These are phyloP conservation scores for Prionace glauca DNA, from an alignment of 2,797 vertebrate genomes.

Conservation along the genomic window DNA sequence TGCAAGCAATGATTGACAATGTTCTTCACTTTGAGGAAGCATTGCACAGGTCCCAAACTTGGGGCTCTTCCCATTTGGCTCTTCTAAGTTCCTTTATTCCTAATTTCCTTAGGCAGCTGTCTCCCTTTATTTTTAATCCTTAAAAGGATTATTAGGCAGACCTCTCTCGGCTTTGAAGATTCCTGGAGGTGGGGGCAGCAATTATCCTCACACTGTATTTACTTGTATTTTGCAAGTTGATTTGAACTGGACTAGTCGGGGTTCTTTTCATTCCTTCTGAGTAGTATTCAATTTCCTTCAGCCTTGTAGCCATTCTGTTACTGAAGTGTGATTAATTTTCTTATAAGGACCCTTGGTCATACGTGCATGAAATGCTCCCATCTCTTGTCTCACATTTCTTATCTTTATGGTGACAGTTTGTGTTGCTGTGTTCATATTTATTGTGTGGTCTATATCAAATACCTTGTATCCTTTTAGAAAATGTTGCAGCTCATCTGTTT, in stretches of 20 bases:
- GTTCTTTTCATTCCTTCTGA: background rate
- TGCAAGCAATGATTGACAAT: too few relatives aligned
- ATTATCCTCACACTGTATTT: background rate
- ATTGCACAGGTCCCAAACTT: background rate
- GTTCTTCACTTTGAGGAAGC: background rate
- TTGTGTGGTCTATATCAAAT: background rate
- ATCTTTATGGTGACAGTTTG: slow-evolving; percentile 62
- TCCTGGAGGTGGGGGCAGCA: background rate
- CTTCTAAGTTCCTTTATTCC: background rate
- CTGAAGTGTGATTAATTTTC: slow-evolving; percentile 1
- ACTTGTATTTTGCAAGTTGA: background rate
- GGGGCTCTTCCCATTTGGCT: background rate
- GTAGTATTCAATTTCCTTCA: background rate
- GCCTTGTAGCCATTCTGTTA: background rate
- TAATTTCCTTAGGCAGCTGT: background rate
- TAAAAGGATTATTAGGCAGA: background rate
- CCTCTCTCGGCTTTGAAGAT: background rate
- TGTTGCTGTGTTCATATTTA: slow-evolving; percentile 33
- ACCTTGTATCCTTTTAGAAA: background rate
- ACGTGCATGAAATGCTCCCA: background rate
- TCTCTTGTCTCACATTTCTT: slow-evolving; percentile 49
- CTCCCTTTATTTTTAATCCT: background rate
- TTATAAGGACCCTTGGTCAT: background rate
- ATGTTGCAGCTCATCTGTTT: background rate
- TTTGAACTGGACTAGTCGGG: background rate